Conservation (phyloP, 2,888 invertebrate genomes). For the Apamea crenata region DNA sequence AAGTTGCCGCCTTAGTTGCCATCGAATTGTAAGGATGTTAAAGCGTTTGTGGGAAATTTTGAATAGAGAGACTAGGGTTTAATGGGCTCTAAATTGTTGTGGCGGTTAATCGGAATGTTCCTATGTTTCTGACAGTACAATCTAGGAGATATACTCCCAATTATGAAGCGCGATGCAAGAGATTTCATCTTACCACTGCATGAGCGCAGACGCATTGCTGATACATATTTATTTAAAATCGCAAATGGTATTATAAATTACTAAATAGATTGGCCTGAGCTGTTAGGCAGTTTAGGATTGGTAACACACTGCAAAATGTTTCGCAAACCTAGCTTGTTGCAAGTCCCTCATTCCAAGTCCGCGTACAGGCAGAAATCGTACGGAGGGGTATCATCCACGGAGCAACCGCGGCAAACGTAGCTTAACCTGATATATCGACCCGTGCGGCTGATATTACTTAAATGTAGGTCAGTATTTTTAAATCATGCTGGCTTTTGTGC, state of each 20-base stretch:
- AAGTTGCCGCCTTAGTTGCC: conserved; percentile 69
- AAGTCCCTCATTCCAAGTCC: too few species aligned
- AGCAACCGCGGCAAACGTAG: too few species aligned
- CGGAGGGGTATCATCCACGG: too few species aligned
- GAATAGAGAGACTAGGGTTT: conserved; percentile 50
- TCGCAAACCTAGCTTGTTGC: too few species aligned
- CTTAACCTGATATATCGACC: too few species aligned
- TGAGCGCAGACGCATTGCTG: background rate
- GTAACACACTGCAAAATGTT: too few species aligned
- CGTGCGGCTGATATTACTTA: background rate
- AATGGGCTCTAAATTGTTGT: conserved; percentile 32
- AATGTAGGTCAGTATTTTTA: conserved; percentile 27
- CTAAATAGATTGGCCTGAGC: background rate
- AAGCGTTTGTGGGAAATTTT: conserved; percentile 59
- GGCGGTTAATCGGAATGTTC: conserved; percentile 24
- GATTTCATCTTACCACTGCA: background rate
- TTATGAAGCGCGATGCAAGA: background rate
- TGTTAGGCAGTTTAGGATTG: background rate
- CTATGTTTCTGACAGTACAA: background rate
- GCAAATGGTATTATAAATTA: background rate
- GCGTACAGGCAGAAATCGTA: too few species aligned
- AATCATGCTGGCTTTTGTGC: conserved; percentile 1
- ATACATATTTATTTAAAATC: background rate
- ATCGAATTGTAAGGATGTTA: conserved; percentile 59
- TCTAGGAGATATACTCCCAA: background rate